Base-by-base conservation (phyloP, 2,888 invertebrate species). In the Nesidiocoris tenuis region DNA sequence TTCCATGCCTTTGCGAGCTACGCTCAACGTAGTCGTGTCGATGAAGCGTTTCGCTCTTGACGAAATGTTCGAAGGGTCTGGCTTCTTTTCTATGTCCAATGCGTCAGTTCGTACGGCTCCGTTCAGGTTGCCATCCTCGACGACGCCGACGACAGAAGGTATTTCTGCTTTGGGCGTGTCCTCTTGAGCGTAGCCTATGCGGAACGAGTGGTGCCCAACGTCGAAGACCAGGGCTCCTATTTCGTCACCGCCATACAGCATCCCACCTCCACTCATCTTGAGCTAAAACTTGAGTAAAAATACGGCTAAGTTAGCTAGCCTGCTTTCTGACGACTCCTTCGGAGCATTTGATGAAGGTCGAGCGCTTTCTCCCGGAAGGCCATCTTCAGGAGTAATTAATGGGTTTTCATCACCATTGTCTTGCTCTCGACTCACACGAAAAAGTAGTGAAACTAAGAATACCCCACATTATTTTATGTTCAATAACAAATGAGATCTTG, bases 151-250 rank as follows among this genome's bases (percentile, higher is more conserved):
- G 59, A 93, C 91, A 0, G 96, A 92, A 0, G 98, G 97, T 76
- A 98, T 96, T 87, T 98, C 98, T 0, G 96, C 95, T 86, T 98
- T 99, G 1, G 24, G 25, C 22, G 95, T 94, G 83, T 99, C 99
- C 84, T 99, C 99, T 82, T 97, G 96, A 7, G 96, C 96, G 86
- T 95, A 97, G 74, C 96, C 97, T 66, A 94, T 94, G 76, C 96
- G 87, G 72, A 96, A 85, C 0, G 95, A 93, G 84, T 93, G 92
- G 81, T 95, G 94, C 0, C 96, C 99, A 7, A 97, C 91, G 84
- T 99, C 99, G 82, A 99, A 97, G 39, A 99, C 99, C 79, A 99
- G 84, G 0, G 98, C 98, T 9, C 98, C 98, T 79, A 99, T 98
- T 84, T 99, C 99, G 86, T 99, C 99, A 25, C 94, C 94, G n/a